Conservation (phyloP, 2,888 invertebrate genomes). For the Tigriopus californicus region DNA sequence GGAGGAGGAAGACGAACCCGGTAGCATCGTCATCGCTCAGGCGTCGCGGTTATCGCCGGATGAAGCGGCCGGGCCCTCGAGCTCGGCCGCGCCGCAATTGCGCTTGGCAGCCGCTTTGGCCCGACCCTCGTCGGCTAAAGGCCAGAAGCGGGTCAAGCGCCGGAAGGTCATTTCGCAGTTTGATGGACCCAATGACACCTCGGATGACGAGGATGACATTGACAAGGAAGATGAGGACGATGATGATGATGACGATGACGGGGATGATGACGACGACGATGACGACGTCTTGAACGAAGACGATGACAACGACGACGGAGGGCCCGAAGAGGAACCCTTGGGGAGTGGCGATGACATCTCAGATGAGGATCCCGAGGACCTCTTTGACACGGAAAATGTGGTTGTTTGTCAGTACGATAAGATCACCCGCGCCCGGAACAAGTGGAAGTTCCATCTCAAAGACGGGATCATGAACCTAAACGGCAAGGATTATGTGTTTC, state of each 20-base stretch:
- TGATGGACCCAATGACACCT: constrained; percentile 32
- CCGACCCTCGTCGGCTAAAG: neutral
- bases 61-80: neutral
- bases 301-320: constrained; percentile 28
- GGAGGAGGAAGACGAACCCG: neutral
- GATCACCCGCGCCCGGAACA: constrained; percentile 51
- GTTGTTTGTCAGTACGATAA: constrained; percentile 99
- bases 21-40: neutral
- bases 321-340: constrained; percentile 54
- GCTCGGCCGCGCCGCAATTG: neutral
- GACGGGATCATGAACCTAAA: constrained; percentile 98
- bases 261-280: constrained; percentile 57
- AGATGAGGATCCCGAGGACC: constrained; percentile 61
- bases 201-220: constrained; percentile 47
- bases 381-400: constrained; percentile 97
- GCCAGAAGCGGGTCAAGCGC: neutral
- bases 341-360: constrained; percentile 95
- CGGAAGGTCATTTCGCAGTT: constrained; percentile 23
- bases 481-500: constrained; percentile 95
- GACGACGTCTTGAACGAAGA: constrained; percentile 34
- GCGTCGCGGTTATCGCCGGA: neutral
- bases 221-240: constrained; percentile 46
- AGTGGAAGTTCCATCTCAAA: constrained; percentile 98
- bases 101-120: neutral
- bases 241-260: constrained; percentile 46